phyloP scores from a whole-genome alignment of 2,888 invertebrate genomes.

The Lithophane semibrunnea region DNA sequence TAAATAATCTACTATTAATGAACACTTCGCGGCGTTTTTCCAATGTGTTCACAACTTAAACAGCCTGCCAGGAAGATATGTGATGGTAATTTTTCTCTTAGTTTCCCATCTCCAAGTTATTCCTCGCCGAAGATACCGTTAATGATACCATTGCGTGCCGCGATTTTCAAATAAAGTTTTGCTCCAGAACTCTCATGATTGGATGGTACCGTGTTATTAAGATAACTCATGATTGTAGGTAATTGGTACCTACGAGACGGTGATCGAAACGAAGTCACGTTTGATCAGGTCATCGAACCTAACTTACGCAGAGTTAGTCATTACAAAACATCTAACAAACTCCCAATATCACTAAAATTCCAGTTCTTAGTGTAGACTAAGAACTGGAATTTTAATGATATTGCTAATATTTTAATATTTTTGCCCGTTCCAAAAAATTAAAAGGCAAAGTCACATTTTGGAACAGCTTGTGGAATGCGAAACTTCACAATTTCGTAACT shows the following conservation, averaged over 20 bases:
- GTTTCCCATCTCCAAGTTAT: constrained; percentile 10
- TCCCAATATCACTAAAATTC: too few relatives aligned
- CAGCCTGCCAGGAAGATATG: constrained; percentile 8
- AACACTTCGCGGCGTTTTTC: neutral
- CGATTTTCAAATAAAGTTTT: constrained; percentile 43
- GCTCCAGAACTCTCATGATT: constrained; percentile 46
- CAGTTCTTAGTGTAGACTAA: too few relatives aligned
- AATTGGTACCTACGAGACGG: constrained; percentile 47
- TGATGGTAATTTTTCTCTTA: constrained; percentile 8
- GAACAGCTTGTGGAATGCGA: neutral
- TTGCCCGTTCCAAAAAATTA: neutral
- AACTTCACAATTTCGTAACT: constrained; percentile 25
- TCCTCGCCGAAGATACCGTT: constrained; percentile 27
- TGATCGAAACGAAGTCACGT: constrained; percentile 59
- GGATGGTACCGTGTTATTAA: constrained; percentile 54
- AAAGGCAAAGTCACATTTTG: neutral
- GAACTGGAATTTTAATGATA: neutral
- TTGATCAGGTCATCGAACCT: constrained; percentile 58
- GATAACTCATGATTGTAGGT: constrained; percentile 54
- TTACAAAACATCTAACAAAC: neutral
- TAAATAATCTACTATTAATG: neutral
- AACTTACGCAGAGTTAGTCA: constrained; percentile 1
- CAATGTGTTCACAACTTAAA: constrained; percentile 3
- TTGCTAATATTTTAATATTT: neutral
- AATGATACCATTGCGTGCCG: constrained; percentile 53